Base-by-base conservation (phyloP, 2,888 invertebrate genomes). In the Apamea epomidion region DNA sequence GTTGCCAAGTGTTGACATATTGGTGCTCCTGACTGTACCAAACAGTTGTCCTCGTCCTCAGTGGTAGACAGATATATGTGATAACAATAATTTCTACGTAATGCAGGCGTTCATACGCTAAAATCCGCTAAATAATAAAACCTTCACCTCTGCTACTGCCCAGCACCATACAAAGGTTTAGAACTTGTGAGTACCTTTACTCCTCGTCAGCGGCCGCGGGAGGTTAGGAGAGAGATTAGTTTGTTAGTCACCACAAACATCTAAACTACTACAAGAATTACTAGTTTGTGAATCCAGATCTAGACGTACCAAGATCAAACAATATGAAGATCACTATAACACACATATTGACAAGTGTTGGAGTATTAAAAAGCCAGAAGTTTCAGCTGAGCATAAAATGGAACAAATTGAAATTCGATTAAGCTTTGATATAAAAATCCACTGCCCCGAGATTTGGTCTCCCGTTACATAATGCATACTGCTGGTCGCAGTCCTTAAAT, bases 191-290 rank as follows among this genome's bases (percentile, higher is more conserved):
- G 77, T 90, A 91, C 94, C 95, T 94, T 94, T 96, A 95, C 92
- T 95, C 96, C 96, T 95, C 96, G 91, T 96, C 96, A 96, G 95
- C 93, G 88, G 87, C 89, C 90, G 92, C 93, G 96, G 95, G 96
- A 95, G 92, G 95, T 94, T 92, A 95, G 95, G 94, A 89, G 90
- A 90, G 32, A 29, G 89, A 87, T 92, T 91, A 91, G 91, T 91
- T 69, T 45, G 79, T 95, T 95, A 96, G 94, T 95, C 84, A 94
- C 91, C 54, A 82, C 32, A 73, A 60, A 48, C 51, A 60, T 60
- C 62, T 70, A 81, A 21, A 71, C 67, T 68, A 79, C 62, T 71
- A 62, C 21, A 32, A 32, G 32, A 21, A 58, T 32, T 8, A 71
- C 45, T 4, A 3, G 32, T 72, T 72, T 69, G 45, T 7, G 75